Evolutionary conservation across 2,797 vertebrate genomes (phyloP), one percentile per base, ranked within the genome.

Genomic region (Epinephelus malabaricus): DNA sequence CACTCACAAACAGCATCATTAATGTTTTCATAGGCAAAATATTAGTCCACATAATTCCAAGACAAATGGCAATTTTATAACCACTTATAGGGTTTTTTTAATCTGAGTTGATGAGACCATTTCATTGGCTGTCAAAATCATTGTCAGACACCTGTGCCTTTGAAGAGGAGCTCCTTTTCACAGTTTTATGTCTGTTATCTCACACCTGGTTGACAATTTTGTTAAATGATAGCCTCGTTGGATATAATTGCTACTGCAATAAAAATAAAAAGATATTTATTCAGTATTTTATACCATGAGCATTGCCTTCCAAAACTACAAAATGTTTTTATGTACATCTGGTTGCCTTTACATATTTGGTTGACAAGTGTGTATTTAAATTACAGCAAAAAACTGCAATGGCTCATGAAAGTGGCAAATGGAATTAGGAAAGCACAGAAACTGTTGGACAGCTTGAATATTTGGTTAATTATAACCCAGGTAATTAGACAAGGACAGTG

Each of bases 71-170:
- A n/a, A 45, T 73, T 63, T 59, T 17, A 61, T 17, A 17, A 27
- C 18, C 58, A 14, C 46, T 71, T 14, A 69, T 21, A 11, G 8
- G 55, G 4, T 61, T 67, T 51, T 27, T 10, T 43, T 43, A 43
- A 49, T 73, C 14, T 68, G 27, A 71, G 43, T 38, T 75, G 23
- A 77, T 81, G 54, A 69, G 50, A 43, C n/a, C 43, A 18, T 62
- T 79, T 73, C 34, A 68, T 27, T 51, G 12, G 45, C 54, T 59
- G 40, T 77, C 65, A 70, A 58, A 73, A 77, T 82, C 4, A 62
- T 45, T 59, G 15, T 68, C 18, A 45, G 27, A 59, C 51, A 77
- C 46, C 23, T 77, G 54, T 60, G 21, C 27, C 55, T 77, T 62
- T 50, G 19, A 77, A 69, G 59, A 64, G 30, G 1, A 43, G 15